Evolutionary conservation across 2,113 vertebrate species (phyloP), one percentile per base, ranked within the genome.

Genomic region (Cheirogaleus medius): DNA sequence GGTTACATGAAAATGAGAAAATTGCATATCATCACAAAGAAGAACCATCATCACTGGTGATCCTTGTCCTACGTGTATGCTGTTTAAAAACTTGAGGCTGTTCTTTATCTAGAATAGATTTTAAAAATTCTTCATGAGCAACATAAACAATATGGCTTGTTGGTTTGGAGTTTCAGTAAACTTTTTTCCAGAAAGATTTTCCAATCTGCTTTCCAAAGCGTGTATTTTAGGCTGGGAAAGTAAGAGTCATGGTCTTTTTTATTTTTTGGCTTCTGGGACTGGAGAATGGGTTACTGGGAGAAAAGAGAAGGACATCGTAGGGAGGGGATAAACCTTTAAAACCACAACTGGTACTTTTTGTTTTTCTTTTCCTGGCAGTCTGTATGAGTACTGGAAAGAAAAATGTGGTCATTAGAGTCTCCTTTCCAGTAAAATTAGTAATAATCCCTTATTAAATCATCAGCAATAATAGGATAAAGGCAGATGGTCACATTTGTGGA

Each of bases 151-250:
- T 56, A 84, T 32, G 49, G 71, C 4, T 15, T 78, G 64, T 73
- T 56, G 34, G 47, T 83, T 85, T 95, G 66, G 63, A 90, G 66
- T 96, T 88, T 73, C 1, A 69, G 69, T 73, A 39, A 76, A 78
- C 39, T 76, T 92, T 84, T 63, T 95, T 37, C 54, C 37, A 47
- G 87, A 91, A 89, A 94, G 56, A 76, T 49, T 95, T 96, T 87
- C 60, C 32, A 63, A 25, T 82, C 71, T 97, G 32, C 87, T 81
- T 91, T 60, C 39, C 27, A 80, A 74, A 73, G 47, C 83, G 18
- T 87, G 12, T 63, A 44, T 32, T 71, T 92, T 25, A 68, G 60
- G 27, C 69, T 89, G 52, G 54, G 27, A 44, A 87, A 37, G 25
- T 66, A 58, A 58, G 47, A 54, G 6, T 69, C 64, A 68, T 10